Percentiles rank a stretch among this genome's conserved stretches.
phyloP scores from a whole-genome alignment of 2,113 vertebrate species.

The Gadus chalcogrammus region DNA sequence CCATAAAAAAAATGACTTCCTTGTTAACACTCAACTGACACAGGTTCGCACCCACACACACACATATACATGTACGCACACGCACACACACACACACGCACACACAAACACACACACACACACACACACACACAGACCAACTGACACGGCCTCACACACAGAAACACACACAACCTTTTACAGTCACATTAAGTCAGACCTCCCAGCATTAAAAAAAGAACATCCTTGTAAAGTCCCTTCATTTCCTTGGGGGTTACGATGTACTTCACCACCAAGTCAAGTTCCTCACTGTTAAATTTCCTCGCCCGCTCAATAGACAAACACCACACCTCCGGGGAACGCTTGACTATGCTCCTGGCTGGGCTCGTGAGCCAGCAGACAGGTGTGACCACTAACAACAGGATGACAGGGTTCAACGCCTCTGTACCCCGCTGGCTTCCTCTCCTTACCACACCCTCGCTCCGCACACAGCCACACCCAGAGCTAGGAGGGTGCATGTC shows the following conservation, averaged over 20 bases:
- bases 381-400: slow-evolving; percentile 74
- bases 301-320: slow-evolving; percentile 25
- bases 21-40: background rate
- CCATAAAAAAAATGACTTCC: slow-evolving; percentile 1
- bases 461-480: slow-evolving; percentile 53
- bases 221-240: slow-evolving; percentile 5
- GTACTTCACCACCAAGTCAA: slow-evolving; percentile 19
- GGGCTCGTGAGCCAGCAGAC: slow-evolving; percentile 50
- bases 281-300: slow-evolving; percentile 25
- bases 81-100: too few relatives aligned
- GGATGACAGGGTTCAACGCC: slow-evolving; percentile 68
- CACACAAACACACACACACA: too few relatives aligned
- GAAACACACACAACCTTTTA: too few relatives aligned
- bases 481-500: slow-evolving; percentile 20
- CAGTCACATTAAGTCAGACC: background rate
- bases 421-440: slow-evolving; percentile 64
- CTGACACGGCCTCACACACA: too few relatives aligned
- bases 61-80: too few relatives aligned
- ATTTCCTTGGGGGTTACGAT: slow-evolving; percentile 14
- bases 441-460: slow-evolving; percentile 50
- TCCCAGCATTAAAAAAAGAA: background rate
- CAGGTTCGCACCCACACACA: too few relatives aligned
- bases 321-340: slow-evolving; percentile 37
- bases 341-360: slow-evolving; percentile 30
- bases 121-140: too few relatives aligned